Percentiles rank a stretch among this genome's conserved stretches.
phyloP scores from a whole-genome alignment of 2,888 invertebrate species.

The Hydrotaea diabolus region DNA sequence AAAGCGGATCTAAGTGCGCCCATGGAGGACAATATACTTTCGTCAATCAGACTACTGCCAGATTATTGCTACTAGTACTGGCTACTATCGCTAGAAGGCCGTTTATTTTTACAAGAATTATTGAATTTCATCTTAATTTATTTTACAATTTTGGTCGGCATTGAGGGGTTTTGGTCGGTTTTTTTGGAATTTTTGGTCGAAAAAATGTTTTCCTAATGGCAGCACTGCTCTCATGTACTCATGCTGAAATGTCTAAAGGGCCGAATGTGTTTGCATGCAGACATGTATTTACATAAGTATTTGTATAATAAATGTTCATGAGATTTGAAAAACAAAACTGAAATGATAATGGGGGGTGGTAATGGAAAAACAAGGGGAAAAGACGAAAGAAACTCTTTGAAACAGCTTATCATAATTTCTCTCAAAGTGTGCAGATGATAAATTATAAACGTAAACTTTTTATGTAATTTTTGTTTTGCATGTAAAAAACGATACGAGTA shows the following conservation, averaged over 20 bases:
- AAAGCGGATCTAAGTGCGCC: too few species aligned
- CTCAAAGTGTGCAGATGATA: slow-evolving; percentile 44
- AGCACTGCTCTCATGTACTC: too few species aligned
- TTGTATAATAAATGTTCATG: slow-evolving; percentile 24
- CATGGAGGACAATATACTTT: too few species aligned
- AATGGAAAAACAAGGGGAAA: background rate
- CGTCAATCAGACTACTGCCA: too few species aligned
- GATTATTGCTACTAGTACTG: too few species aligned
- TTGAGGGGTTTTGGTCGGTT: too few species aligned
- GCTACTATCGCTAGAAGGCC: too few species aligned
- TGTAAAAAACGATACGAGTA: slow-evolving; percentile 6
- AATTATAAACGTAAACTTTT: slow-evolving; percentile 57
- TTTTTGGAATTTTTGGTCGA: too few species aligned
- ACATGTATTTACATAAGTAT: slow-evolving; percentile 11
- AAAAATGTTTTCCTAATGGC: too few species aligned
- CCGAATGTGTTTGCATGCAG: background rate
- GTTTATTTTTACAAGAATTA: too few species aligned
- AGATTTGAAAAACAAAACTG: background rate
- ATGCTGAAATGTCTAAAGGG: slow-evolving; percentile 1
- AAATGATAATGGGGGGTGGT: background rate
- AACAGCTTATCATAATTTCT: slow-evolving; percentile 52
- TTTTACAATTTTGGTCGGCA: too few species aligned
- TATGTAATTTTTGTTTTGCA: slow-evolving; percentile 40
- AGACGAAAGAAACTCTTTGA: slow-evolving; percentile 13
- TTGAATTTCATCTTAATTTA: too few species aligned